Conservation (phyloP, 2,113 vertebrate genomes). For the human (Homo sapiens) region GRCh38 chr7:97343001-97343500, state of each 20-base stretch:
- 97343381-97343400: not conserved
- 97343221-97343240: slow-evolving; percentile 10
- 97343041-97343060: not conserved
- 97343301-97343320: not conserved
- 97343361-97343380: not conserved
- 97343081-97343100: not conserved
- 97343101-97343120: not conserved
- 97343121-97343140: not conserved
- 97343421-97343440: not conserved
- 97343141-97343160: not conserved
- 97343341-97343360: slow-evolving; percentile 16
- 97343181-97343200: slow-evolving; percentile 7
- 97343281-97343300: slow-evolving; percentile 12
- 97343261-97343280: slow-evolving; percentile 48
- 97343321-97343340: not conserved
- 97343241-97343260: slow-evolving; percentile 46
- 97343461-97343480: not conserved
- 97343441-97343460: not conserved
- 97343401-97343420: not conserved
- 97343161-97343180: not conserved
- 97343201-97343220: slow-evolving; percentile 55
- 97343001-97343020: not conserved
- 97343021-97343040: not conserved
- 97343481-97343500: not conserved
- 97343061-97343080: not conserved